Conservation (phyloP, 2,113 vertebrate genomes). For the Malurus cyaneus region DNA sequence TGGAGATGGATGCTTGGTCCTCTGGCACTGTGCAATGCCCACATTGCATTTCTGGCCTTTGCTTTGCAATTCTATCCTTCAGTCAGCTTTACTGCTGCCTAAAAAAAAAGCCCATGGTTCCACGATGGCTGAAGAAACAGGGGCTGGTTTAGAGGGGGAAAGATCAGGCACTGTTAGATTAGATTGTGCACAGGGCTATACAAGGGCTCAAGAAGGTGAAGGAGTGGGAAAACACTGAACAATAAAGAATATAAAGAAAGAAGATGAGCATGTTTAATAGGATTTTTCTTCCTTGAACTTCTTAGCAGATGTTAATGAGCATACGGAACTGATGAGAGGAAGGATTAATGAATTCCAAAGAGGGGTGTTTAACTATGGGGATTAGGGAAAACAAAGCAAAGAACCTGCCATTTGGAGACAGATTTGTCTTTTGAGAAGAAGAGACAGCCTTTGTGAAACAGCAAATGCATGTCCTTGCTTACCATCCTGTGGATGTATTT, state of each 20-base stretch:
- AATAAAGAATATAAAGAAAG: slow-evolving; percentile 14
- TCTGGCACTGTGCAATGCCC: background rate
- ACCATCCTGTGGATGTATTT: slow-evolving; percentile 97
- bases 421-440: background rate
- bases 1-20: background rate
- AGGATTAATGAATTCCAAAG: slow-evolving; percentile 66
- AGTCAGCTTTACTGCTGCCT: background rate
- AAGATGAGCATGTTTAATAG: slow-evolving; percentile 47
- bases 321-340: slow-evolving; percentile 47
- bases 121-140: background rate
- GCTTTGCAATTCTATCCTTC: background rate
- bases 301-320: slow-evolving; percentile 55
- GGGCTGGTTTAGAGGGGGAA: background rate
- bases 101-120: background rate
- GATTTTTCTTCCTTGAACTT: slow-evolving; percentile 59
- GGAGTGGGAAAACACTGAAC: background rate
- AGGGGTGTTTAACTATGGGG: slow-evolving; percentile 60
- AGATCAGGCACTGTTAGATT: background rate
- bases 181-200: background rate
- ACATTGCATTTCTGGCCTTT: background rate
- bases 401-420: slow-evolving; percentile 38
- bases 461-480: slow-evolving; percentile 60
- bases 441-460: slow-evolving; percentile 27
- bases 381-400: slow-evolving; percentile 60
- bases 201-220: background rate